Evolutionary conservation across 2,113 vertebrate genomes (phyloP).

Genomic region (Lucifuga dentata): DNA sequence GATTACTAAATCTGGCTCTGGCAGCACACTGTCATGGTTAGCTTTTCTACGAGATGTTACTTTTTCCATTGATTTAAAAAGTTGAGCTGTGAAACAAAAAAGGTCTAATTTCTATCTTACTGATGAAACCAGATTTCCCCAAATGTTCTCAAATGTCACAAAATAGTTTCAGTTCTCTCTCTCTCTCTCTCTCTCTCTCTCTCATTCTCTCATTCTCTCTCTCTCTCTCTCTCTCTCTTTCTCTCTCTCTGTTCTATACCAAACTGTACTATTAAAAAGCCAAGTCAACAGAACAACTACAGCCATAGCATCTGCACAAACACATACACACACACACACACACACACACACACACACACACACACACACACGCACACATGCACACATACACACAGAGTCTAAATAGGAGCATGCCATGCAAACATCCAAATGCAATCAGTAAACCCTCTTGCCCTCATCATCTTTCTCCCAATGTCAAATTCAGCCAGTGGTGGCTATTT

Average conservation of each 20-base stretch:
- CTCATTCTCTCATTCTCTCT: too few species aligned
- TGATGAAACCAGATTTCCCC: conserved; percentile 7
- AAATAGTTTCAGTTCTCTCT: conserved; percentile 1
- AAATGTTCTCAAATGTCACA: neutral
- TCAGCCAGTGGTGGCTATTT: conserved; percentile 48
- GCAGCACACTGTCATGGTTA: too few species aligned
- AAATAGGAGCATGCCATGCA: conserved; percentile 32
- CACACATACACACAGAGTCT: conserved; percentile 8
- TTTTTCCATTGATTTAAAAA: neutral
- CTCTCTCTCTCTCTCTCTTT: too few species aligned
- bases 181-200: neutral
- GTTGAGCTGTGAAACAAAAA: neutral
- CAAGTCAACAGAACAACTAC: conserved; percentile 48
- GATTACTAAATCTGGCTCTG: too few species aligned
- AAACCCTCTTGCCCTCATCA: conserved; percentile 32
- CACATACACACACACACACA: too few species aligned
- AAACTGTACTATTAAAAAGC: conserved; percentile 51
- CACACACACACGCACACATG: conserved; percentile 6
- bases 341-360: conserved; percentile 3
- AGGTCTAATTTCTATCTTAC: too few species aligned
- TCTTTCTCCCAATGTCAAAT: conserved; percentile 42
- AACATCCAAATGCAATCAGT: conserved; percentile 48
- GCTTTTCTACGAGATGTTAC: too few species aligned
- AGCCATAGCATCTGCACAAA: conserved; percentile 3
- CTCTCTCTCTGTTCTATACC: conserved; percentile 18